Percentiles rank a stretch among this genome's conserved stretches.
Conservation (phyloP, 1,140 invertebrate species). For the Nautilus pompilius region DNA sequence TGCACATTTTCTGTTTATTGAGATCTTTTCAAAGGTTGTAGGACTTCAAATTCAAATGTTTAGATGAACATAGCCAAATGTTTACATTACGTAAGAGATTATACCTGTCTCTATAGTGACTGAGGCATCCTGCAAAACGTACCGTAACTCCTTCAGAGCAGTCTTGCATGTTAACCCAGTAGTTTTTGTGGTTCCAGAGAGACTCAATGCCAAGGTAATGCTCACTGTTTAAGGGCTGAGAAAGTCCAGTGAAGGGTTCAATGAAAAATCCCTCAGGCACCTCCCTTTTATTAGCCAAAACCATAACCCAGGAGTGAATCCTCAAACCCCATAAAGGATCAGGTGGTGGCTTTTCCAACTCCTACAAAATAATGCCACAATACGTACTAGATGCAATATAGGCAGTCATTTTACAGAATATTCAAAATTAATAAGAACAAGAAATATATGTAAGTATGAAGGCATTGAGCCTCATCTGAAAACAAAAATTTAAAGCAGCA, state of each 20-base stretch:
- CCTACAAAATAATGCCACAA: slow-evolving; percentile 29
- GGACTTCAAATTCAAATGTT: too few relatives aligned
- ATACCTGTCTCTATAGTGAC: too few relatives aligned
- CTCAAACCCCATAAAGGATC: slow-evolving; percentile 73
- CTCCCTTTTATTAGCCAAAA: slow-evolving; percentile 64
- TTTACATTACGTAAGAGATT: too few relatives aligned
- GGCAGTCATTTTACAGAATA: neutral
- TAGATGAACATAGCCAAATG: too few relatives aligned
- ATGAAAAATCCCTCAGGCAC: slow-evolving; percentile 72
- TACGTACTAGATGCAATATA: too few relatives aligned
- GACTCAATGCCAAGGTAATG: slow-evolving; percentile 77
- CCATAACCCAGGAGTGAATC: slow-evolving; percentile 80
- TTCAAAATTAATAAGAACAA: neutral
- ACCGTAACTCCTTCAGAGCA: slow-evolving; percentile 55
- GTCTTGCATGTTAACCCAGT: slow-evolving; percentile 75
- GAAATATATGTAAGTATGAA: neutral
- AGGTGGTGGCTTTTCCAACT: slow-evolving; percentile 65
- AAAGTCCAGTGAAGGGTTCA: slow-evolving; percentile 73
- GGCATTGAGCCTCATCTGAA: neutral
- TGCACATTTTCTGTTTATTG: too few relatives aligned
- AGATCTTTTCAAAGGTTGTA: too few relatives aligned
- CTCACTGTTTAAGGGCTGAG: slow-evolving; percentile 60
- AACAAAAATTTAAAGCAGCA: too few relatives aligned
- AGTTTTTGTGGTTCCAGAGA: slow-evolving; percentile 84
- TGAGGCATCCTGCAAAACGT: too few relatives aligned